These are phyloP conservation scores for Cryptocephalus primarius DNA, from an alignment of 2,888 invertebrate species.

Conservation along the genomic window DNA sequence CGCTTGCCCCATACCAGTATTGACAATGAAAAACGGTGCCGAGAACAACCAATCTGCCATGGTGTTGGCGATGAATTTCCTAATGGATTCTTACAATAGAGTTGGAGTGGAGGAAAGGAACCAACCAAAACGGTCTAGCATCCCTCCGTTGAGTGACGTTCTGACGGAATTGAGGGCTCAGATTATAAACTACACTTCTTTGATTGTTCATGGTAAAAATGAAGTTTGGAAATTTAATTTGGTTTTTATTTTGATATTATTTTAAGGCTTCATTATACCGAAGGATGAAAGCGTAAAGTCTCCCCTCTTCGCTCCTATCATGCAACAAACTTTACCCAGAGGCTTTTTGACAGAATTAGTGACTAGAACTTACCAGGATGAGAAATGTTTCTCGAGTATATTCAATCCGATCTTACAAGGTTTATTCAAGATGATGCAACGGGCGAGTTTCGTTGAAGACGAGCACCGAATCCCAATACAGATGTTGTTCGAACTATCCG, in stretches of 20 bases:
- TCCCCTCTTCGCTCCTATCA: conserved; percentile 54
- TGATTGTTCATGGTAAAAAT: conserved; percentile 43
- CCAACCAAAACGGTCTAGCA: conserved; percentile 64
- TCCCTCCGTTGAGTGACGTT: conserved; percentile 60
- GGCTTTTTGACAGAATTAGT: conserved; percentile 57
- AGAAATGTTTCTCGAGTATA: conserved; percentile 46
- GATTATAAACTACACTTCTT: conserved; percentile 44
- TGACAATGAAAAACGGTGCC: conserved; percentile 20
- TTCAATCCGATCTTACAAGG: conserved; percentile 60
- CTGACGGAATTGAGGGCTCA: conserved; percentile 46
- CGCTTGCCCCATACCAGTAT: conserved; percentile 26
- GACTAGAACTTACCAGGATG: conserved; percentile 42
- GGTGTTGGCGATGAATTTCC: conserved; percentile 35
- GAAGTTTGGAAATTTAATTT: neutral
- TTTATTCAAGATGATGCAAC: conserved; percentile 55
- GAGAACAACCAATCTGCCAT: conserved; percentile 12
- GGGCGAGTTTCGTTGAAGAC: conserved; percentile 58
- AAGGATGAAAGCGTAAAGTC: conserved; percentile 42
- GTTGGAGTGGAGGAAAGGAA: conserved; percentile 63
- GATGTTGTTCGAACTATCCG: conserved; percentile 63
- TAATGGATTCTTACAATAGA: conserved; percentile 57
- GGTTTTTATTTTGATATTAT: neutral
- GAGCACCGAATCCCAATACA: conserved; percentile 49
- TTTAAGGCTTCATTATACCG: conserved; percentile 27
- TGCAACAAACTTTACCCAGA: conserved; percentile 60